These are phyloP conservation scores for Drosophila simulans DNA, from an alignment of 1,140 invertebrate species.

Conservation along the genomic window DNA sequence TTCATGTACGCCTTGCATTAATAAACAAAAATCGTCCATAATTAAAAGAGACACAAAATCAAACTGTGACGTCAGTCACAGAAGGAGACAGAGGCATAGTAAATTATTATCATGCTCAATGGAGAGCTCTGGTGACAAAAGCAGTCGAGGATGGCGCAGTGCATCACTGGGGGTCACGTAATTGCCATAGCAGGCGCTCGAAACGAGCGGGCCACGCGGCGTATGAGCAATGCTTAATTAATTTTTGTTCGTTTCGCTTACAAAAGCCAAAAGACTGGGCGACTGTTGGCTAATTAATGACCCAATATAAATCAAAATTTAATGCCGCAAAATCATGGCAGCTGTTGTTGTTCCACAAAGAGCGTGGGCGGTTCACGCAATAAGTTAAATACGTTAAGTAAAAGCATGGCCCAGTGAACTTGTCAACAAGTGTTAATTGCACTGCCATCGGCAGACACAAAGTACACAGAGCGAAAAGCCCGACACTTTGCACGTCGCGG, in stretches of 20 bases:
- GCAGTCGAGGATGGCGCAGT: conserved; percentile 11
- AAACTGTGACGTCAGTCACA: conserved; percentile 8
- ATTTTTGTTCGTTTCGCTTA: conserved; percentile 31
- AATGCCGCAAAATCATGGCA: conserved; percentile 69
- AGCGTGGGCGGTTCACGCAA: conserved; percentile 55
- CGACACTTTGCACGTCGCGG: conserved; percentile 7
- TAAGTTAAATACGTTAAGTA: conserved; percentile 45
- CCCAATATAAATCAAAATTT: conserved; percentile 70
- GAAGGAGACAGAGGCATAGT: neutral
- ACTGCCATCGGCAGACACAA: conserved; percentile 34
- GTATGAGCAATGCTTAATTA: conserved; percentile 60
- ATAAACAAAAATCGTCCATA: conserved; percentile 14
- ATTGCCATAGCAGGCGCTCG: conserved; percentile 36
- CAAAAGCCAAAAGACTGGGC: conserved; percentile 6
- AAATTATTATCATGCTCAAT: conserved; percentile 5
- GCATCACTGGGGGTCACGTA: conserved; percentile 58
- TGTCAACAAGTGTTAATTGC: conserved; percentile 79
- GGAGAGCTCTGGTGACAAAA: conserved; percentile 6
- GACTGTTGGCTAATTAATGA: conserved; percentile 63
- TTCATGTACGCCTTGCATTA: conserved; percentile 11
- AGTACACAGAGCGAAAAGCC: conserved; percentile 15
- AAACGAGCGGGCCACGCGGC: conserved; percentile 19
- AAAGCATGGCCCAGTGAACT: conserved; percentile 69
- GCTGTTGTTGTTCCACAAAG: conserved; percentile 22
- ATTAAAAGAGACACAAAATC: conserved; percentile 13